Percentiles rank a stretch among this genome's conserved stretches.
phyloP scores from a whole-genome alignment of 2,888 invertebrate species.

The Micoletzkya japonica region DNA sequence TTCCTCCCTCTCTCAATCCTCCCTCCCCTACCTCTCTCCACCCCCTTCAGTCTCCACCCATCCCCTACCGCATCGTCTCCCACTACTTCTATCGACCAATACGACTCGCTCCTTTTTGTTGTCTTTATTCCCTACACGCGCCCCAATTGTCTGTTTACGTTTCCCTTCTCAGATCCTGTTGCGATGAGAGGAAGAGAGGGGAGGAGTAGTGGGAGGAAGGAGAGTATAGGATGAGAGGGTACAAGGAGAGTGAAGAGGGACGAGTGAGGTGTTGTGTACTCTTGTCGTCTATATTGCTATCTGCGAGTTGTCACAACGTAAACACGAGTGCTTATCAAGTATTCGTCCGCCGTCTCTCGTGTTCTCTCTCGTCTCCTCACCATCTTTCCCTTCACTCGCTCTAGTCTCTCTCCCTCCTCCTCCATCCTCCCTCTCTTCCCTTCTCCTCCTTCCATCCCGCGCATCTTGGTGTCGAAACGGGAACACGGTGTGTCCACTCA shows the following conservation, averaged over 20 bases:
- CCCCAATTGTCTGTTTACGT: constrained; percentile 16
- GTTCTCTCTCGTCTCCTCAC: too few relatives aligned
- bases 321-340: too few relatives aligned
- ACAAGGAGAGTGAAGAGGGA: neutral
- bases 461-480: neutral
- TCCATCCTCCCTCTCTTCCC: neutral
- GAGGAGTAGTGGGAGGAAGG: constrained; percentile 11
- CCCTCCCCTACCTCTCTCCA: neutral
- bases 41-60: neutral
- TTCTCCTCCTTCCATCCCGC: neutral
- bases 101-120: too few relatives aligned
- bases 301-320: too few relatives aligned
- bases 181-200: constrained; percentile 8
- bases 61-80: neutral
- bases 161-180: constrained; percentile 15
- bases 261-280: neutral
- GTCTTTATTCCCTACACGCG: neutral
- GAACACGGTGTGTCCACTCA: too few relatives aligned
- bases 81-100: neutral
- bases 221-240: neutral
- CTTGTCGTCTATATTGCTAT: too few relatives aligned
- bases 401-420: too few relatives aligned
- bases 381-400: too few relatives aligned
- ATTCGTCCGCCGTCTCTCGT: too few relatives aligned
- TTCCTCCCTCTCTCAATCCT: neutral